Evolutionary conservation across 2,797 vertebrate species (phyloP).

Genomic region (Spheniscus humboldti): DNA sequence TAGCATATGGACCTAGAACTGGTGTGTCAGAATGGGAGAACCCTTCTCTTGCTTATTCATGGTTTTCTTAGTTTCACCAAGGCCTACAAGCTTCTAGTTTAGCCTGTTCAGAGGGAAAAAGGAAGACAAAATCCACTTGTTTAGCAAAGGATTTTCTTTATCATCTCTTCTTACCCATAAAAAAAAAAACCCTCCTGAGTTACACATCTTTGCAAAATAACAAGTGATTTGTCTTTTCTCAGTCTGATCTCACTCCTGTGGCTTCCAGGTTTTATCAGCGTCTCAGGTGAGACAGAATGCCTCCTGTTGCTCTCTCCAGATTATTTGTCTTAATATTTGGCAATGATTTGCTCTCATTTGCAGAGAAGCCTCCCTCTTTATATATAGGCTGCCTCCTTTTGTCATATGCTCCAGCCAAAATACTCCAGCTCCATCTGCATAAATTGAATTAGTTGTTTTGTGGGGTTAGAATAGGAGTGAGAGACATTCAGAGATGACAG

Average conservation of each 20-base stretch:
- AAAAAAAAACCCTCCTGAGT: neutral
- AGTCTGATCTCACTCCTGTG: conserved; percentile 10
- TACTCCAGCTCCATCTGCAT: neutral
- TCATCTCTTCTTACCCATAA: neutral
- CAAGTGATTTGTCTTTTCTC: conserved; percentile 24
- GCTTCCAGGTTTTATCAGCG: conserved; percentile 46
- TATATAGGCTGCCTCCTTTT: neutral
- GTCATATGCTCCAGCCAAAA: neutral
- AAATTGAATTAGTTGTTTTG: neutral
- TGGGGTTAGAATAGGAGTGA: neutral
- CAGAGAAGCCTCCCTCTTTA: neutral
- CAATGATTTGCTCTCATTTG: neutral
- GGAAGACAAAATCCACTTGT: neutral
- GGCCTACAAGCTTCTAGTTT: neutral
- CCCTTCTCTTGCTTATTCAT: neutral
- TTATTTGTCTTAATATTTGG: conserved; percentile 23
- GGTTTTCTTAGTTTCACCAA: neutral
- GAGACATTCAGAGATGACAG: neutral
- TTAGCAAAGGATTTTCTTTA: neutral
- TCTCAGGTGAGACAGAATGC: conserved; percentile 49
- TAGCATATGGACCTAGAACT: neutral
- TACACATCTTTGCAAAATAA: neutral
- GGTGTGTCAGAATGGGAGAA: neutral
- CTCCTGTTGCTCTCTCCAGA: conserved; percentile 38
- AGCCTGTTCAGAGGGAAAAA: neutral